Evolutionary conservation across 2,113 vertebrate species (phyloP).

Genomic region (Cercopithecus mona): DNA sequence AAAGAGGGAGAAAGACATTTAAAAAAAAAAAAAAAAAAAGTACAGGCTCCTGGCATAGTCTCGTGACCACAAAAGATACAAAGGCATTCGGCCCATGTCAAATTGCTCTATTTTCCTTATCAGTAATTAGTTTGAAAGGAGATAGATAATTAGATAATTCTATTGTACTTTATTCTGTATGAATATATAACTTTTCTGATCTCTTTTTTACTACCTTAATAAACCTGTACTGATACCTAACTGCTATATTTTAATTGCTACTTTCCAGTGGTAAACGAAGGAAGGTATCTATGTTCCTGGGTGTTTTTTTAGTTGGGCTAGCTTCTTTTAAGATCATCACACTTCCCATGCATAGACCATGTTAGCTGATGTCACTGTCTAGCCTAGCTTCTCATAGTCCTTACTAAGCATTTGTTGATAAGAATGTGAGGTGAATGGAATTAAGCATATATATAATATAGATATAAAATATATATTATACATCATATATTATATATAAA

Average conservation of each 20-base stretch:
- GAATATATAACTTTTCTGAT: not conserved
- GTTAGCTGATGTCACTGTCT: not conserved
- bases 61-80: not conserved
- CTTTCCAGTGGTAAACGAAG: not conserved
- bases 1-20: not conserved
- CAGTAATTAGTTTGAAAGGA: not conserved
- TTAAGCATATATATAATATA: not conserved
- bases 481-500: no score
- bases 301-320: not conserved
- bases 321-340: not conserved
- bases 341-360: not conserved
- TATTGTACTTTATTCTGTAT: not conserved
- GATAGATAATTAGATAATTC: not conserved
- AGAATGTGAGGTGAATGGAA: not conserved
- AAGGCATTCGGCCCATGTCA: not conserved
- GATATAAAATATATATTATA: not conserved
- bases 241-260: not conserved
- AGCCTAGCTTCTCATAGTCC: not conserved
- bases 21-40: not conserved
- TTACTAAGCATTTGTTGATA: not conserved
- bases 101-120: not conserved
- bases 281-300: not conserved
- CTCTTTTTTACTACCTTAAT: not conserved
- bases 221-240: not conserved
- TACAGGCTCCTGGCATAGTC: not conserved